These are phyloP conservation scores for Ypsolopha scabrella DNA, from an alignment of 2,888 invertebrate genomes.

Conservation along the genomic window DNA sequence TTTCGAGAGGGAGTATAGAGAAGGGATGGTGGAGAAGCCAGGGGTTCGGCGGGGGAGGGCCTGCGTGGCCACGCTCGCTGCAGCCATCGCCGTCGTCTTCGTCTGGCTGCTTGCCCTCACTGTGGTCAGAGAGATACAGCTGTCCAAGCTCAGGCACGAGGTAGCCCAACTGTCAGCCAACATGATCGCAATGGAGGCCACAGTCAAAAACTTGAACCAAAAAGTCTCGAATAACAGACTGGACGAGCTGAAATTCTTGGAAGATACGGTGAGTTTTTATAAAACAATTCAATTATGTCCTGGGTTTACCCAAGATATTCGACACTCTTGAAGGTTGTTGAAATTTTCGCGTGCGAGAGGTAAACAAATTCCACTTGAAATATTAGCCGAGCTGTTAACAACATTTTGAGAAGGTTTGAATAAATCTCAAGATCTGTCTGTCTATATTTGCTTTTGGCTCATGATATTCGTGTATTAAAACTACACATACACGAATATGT, in stretches of 20 bases:
- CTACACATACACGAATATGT: too few species aligned
- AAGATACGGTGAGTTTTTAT: constrained; percentile 48
- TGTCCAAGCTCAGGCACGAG: constrained; percentile 38
- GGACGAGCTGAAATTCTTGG: constrained; percentile 44
- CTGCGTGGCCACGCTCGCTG: constrained; percentile 27
- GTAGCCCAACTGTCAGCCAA: constrained; percentile 49
- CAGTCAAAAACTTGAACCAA: constrained; percentile 42
- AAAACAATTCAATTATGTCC: too few species aligned
- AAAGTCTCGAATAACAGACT: constrained; percentile 44
- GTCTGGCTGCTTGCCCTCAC: constrained; percentile 44
- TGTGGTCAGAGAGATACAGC: constrained; percentile 44
- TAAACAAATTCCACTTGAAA: not conserved
- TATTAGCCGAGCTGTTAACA: not conserved
- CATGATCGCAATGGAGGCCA: constrained; percentile 44
- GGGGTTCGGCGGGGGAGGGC: constrained; percentile 29
- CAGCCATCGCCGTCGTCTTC: constrained; percentile 29
- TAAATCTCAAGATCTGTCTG: not conserved
- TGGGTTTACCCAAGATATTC: too few species aligned
- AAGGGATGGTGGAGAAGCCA: constrained; percentile 31
- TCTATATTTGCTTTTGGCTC: constrained; percentile 1
- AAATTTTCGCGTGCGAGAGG: not conserved
- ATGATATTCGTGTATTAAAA: too few species aligned
- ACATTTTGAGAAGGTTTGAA: too few species aligned
- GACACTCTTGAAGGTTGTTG: not conserved
- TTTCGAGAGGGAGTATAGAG: constrained; percentile 48